Conservation (phyloP, 2,113 vertebrate species). For the Zosterops hypoxanthus region DNA sequence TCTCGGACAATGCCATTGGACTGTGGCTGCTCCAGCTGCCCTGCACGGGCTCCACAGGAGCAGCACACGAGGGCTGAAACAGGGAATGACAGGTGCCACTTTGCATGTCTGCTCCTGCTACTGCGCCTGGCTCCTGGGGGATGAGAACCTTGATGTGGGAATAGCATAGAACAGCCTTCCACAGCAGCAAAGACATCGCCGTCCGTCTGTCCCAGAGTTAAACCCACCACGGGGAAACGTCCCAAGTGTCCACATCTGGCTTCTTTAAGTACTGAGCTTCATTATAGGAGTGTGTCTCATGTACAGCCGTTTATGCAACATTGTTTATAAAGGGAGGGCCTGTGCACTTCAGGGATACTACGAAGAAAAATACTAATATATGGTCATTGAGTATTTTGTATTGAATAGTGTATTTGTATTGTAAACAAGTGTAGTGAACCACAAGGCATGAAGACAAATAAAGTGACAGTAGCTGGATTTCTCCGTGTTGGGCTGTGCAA, state of each 20-base stretch:
- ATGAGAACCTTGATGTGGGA: background rate
- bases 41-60: rapidly evolving
- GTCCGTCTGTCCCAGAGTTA: background rate
- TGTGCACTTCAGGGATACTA: conserved; percentile 69
- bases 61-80: background rate
- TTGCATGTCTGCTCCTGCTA: background rate
- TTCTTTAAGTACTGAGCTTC: conserved; percentile 42
- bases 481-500: background rate
- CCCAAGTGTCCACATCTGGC: background rate
- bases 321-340: conserved; percentile 65
- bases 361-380: conserved; percentile 60
- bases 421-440: conserved; percentile 72
- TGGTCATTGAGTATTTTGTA: conserved; percentile 75
- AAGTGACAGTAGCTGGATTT: conserved; percentile 59
- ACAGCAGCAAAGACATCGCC: background rate
- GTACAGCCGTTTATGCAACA: conserved; percentile 57
- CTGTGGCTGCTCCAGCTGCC: rapidly evolving
- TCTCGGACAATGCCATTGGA: rapidly evolving
- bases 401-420: conserved; percentile 72
- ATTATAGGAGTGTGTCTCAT: conserved; percentile 28
- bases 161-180: conserved; percentile 26
- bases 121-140: background rate
- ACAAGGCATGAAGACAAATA: conserved; percentile 74
- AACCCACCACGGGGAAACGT: background rate
- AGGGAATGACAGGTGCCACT: background rate